Conservation (phyloP, 2,888 invertebrate species). For the Caradrina clavipalpis region DNA sequence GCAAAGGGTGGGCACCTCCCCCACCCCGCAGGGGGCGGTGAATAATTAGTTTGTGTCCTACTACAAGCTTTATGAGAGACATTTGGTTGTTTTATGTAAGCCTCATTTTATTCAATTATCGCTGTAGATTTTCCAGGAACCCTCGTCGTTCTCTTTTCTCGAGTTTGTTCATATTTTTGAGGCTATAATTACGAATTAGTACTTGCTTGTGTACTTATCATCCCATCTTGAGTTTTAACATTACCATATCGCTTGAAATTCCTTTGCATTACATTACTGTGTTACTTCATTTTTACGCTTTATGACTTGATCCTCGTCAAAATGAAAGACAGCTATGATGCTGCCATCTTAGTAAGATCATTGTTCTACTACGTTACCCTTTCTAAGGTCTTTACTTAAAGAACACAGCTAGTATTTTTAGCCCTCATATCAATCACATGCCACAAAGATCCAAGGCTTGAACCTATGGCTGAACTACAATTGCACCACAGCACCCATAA, state of each 20-base stretch:
- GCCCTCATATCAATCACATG: constrained; percentile 4
- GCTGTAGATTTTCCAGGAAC: constrained; percentile 12
- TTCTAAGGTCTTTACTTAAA: neutral
- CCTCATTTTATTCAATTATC: constrained; percentile 52
- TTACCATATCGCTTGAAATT: neutral
- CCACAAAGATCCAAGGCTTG: neutral
- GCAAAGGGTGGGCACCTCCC: constrained; percentile 1
- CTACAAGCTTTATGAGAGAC: constrained; percentile 35
- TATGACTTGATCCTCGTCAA: neutral
- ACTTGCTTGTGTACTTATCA: neutral
- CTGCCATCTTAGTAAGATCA: neutral
- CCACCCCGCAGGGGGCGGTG: constrained; percentile 17
- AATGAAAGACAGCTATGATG: neutral
- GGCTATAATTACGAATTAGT: neutral
- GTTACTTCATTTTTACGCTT: neutral
- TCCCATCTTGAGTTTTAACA: neutral
- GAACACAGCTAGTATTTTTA: neutral
- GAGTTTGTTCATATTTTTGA: constrained; percentile 8
- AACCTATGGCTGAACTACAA: neutral
- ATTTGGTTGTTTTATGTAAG: constrained; percentile 42
- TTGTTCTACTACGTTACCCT: neutral
- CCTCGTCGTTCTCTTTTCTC: neutral
- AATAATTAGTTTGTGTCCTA: constrained; percentile 60
- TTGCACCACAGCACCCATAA: constrained; percentile 1
- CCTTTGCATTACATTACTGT: neutral